A percentile compares a stretch with the other conserved stretches of the same genome.
These are phyloP conservation scores for Myotis yumanensis DNA, from an alignment of 2,113 vertebrate species.

Conservation along the genomic window DNA sequence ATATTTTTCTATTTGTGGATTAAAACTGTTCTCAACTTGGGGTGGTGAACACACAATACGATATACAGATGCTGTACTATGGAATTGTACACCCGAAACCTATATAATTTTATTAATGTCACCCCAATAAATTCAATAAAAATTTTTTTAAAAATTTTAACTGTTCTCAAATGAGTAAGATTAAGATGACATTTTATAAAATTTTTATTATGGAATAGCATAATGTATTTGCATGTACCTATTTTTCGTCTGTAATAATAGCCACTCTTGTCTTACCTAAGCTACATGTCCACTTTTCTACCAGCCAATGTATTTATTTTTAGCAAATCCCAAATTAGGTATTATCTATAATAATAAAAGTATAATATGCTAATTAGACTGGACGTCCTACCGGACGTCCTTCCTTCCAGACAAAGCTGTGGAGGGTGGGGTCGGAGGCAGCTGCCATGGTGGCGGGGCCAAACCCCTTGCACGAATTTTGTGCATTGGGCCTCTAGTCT, in stretches of 20 bases:
- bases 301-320: not conserved
- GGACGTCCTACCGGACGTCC: too few species aligned
- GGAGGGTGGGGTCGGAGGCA: too few species aligned
- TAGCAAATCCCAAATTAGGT: slow-evolving; percentile 31
- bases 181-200: not conserved
- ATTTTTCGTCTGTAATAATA: not conserved
- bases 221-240: not conserved
- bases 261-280: not conserved
- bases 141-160: not conserved
- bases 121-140: not conserved
- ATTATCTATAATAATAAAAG: not conserved
- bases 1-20: not conserved
- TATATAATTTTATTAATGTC: not conserved
- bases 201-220: not conserved
- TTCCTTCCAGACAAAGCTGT: too few species aligned
- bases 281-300: not conserved
- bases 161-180: not conserved
- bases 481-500: too few species aligned
- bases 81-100: not conserved
- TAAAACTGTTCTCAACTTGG: not conserved
- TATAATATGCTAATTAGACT: too few species aligned
- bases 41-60: not conserved
- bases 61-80: not conserved
- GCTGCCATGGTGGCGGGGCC: too few species aligned
- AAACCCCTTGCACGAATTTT: too few species aligned